A percentile compares a stretch with the other conserved stretches of the same genome.
Conservation (phyloP, 2,113 vertebrate species). For the Oreochromis aureus region DNA sequence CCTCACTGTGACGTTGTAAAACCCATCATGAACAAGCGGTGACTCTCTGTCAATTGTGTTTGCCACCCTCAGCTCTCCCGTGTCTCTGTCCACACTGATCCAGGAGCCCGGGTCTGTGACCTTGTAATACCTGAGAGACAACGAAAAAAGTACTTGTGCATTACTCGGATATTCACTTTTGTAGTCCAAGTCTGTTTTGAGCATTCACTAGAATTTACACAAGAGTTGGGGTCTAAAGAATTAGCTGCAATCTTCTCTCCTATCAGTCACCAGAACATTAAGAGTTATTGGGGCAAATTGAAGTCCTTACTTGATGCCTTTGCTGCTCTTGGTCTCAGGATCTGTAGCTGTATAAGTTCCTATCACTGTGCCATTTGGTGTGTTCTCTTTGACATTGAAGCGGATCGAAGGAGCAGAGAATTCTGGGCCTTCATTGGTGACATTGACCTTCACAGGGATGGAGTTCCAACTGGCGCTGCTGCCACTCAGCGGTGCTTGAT, state of each 20-base stretch:
- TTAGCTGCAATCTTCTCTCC: not conserved
- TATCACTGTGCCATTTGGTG: constrained; percentile 63
- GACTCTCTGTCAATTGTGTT: constrained; percentile 82
- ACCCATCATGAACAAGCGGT: constrained; percentile 65
- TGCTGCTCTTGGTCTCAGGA: constrained; percentile 77
- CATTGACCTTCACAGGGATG: constrained; percentile 66
- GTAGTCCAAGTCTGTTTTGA: not conserved
- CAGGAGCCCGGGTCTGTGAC: constrained; percentile 74
- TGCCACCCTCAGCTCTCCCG: constrained; percentile 75
- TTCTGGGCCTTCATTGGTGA: constrained; percentile 81
- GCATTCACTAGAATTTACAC: not conserved
- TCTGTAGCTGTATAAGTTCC: constrained; percentile 76
- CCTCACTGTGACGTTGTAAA: constrained; percentile 65
- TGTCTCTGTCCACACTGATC: constrained; percentile 72
- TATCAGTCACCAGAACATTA: not conserved
- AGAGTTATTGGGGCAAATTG: not conserved
- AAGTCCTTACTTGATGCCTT: constrained; percentile 75
- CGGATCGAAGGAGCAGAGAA: constrained; percentile 68
- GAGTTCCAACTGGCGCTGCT: constrained; percentile 58
- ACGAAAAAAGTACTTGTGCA: not conserved
- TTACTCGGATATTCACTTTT: not conserved
- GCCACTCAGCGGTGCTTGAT: constrained; percentile 73
- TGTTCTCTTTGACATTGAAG: constrained; percentile 75
- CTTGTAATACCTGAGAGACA: constrained; percentile 78
- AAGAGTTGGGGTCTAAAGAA: not conserved